Evolutionary conservation across 2,888 invertebrate species (phyloP).

Genomic region (Microplitis manilae): DNA sequence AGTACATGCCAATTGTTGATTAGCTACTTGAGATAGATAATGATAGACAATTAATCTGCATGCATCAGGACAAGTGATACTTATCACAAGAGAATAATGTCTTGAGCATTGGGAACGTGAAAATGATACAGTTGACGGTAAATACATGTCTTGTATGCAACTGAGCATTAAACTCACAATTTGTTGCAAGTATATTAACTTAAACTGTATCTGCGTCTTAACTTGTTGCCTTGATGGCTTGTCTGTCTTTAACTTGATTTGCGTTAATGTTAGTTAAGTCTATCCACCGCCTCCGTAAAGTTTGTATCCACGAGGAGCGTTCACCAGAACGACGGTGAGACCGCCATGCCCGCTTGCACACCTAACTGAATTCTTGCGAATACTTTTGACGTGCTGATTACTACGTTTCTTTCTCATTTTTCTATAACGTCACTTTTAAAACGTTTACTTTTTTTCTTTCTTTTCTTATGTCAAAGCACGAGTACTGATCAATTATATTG

Average conservation of each 20-base stretch:
- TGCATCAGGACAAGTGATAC: background rate
- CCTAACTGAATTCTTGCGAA: slow-evolving; percentile 28
- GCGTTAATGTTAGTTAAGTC: background rate
- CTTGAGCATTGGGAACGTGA: slow-evolving; percentile 26
- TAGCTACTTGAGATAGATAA: background rate
- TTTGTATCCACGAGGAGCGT: background rate
- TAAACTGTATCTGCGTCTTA: background rate
- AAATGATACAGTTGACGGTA: slow-evolving; percentile 34
- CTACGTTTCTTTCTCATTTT: slow-evolving; percentile 16
- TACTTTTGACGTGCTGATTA: slow-evolving; percentile 30
- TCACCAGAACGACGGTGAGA: slow-evolving; percentile 36
- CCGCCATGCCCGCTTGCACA: slow-evolving; percentile 29
- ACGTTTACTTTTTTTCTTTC: slow-evolving; percentile 17
- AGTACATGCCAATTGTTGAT: background rate
- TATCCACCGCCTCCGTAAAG: slow-evolving; percentile 19
- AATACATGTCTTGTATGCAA: slow-evolving; percentile 7
- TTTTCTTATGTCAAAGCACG: background rate
- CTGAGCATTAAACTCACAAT: slow-evolving; percentile 13
- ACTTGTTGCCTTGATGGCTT: background rate
- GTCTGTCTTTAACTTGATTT: background rate
- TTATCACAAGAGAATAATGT: background rate
- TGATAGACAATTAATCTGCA: background rate
- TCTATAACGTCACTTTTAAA: slow-evolving; percentile 28
- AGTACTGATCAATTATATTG: background rate
- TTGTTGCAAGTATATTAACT: slow-evolving; percentile 18